Percentiles rank a stretch among this genome's conserved stretches.
These are phyloP conservation scores for Clepsis dumicolana DNA, from an alignment of 2,888 invertebrate genomes.

Conservation along the genomic window DNA sequence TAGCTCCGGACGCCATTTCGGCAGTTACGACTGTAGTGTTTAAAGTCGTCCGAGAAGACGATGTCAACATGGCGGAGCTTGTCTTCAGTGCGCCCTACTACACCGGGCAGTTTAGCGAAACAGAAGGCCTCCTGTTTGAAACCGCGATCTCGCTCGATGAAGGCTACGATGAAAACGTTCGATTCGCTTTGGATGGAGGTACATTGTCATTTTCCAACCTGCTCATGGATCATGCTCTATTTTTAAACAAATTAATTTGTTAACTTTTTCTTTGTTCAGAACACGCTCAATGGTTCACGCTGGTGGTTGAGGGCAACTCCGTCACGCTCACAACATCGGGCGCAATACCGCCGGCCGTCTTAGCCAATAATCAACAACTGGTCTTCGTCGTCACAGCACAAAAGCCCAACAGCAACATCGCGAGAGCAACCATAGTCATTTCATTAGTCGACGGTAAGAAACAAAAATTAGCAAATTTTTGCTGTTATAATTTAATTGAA, in stretches of 20 bases:
- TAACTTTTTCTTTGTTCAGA: background rate
- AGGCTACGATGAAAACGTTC: constrained; percentile 26
- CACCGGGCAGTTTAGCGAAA: constrained; percentile 31
- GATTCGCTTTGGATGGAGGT: constrained; percentile 31
- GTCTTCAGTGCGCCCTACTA: constrained; percentile 32
- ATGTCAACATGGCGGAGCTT: background rate
- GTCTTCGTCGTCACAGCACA: constrained; percentile 47
- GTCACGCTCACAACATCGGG: constrained; percentile 38
- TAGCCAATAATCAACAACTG: constrained; percentile 47
- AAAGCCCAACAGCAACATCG: constrained; percentile 40
- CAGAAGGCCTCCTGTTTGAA: constrained; percentile 17
- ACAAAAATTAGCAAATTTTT: background rate
- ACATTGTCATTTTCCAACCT: background rate
- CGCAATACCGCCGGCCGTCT: constrained; percentile 40
- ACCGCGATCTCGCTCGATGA: constrained; percentile 12
- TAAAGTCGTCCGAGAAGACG: constrained; percentile 4
- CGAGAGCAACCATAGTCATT: constrained; percentile 43
- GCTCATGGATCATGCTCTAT: background rate
- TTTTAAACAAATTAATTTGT: background rate
- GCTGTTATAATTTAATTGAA: background rate
- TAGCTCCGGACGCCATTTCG: constrained; percentile 29
- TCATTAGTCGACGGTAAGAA: constrained; percentile 18
- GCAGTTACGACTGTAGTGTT: constrained; percentile 38
- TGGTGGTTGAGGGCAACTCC: constrained; percentile 37
- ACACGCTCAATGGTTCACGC: constrained; percentile 42